phyloP scores from a whole-genome alignment of 2,888 invertebrate species.

The Macrosoma leucophasiata region DNA sequence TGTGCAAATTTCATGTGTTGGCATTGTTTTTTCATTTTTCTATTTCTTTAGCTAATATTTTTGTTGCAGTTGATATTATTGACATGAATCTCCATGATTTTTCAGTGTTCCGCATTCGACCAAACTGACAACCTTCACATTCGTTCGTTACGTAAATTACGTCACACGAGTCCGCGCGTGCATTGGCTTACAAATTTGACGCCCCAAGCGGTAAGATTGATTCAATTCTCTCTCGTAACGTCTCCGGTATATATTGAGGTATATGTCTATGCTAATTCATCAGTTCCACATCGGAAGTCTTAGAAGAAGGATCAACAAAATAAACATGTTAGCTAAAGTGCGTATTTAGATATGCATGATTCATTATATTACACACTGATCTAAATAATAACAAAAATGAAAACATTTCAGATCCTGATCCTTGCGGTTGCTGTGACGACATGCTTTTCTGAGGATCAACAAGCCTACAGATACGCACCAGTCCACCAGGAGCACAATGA shows the following conservation, averaged over 20 bases:
- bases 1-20: too few relatives aligned
- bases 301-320: constrained; percentile 59
- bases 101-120: constrained; percentile 10
- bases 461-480: constrained; percentile 39
- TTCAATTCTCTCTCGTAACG: constrained; percentile 72
- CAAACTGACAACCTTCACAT: constrained; percentile 59
- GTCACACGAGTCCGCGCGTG: constrained; percentile 53
- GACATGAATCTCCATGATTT: too few relatives aligned
- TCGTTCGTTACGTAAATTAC: constrained; percentile 73
- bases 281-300: constrained; percentile 69
- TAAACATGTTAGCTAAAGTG: constrained; percentile 64
- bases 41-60: too few relatives aligned
- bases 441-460: constrained; percentile 44
- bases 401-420: constrained; percentile 47
- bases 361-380: too few relatives aligned
- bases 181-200: constrained; percentile 56
- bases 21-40: too few relatives aligned
- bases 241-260: constrained; percentile 73
- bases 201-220: constrained; percentile 60
- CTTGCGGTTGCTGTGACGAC: constrained; percentile 37
- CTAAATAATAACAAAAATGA: constrained; percentile 5
- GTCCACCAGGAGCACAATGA: constrained; percentile 42
- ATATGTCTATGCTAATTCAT: constrained; percentile 68
- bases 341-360: too few relatives aligned
- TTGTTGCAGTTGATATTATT: too few relatives aligned